Conservation (phyloP, 2,888 invertebrate species). For the Xestia rhomboidea region DNA sequence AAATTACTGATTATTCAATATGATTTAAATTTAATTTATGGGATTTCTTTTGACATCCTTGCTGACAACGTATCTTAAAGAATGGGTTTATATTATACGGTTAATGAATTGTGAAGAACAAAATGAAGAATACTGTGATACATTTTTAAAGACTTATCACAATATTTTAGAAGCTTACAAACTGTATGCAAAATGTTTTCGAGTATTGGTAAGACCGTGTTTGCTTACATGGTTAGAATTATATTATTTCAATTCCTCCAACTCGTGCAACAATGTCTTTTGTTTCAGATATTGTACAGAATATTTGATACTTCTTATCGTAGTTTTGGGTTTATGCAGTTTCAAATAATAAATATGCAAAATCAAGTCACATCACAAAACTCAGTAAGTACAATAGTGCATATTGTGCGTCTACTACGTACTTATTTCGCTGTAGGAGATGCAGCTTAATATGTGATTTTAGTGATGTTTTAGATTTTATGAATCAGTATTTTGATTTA, state of each 20-base stretch:
- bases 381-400: background rate
- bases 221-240: background rate
- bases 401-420: background rate
- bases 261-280: background rate
- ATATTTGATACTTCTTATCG: background rate
- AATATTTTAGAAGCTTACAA: slow-evolving; percentile 12
- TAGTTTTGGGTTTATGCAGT: background rate
- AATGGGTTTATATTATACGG: background rate
- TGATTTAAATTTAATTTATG: slow-evolving; percentile 21
- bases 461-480: background rate
- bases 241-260: too few relatives aligned
- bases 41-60: slow-evolving; percentile 12
- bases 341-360: background rate
- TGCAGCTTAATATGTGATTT: background rate
- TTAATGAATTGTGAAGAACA: background rate
- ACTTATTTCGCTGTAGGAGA: background rate
- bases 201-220: background rate
- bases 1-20: background rate
- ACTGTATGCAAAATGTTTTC: background rate
- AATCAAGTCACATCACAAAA: background rate
- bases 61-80: background rate
- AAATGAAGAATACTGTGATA: background rate
- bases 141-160: background rate
- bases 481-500: background rate
- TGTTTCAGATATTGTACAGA: background rate